Conservation (phyloP, 2,113 vertebrate genomes). For the Ctenomys sociabilis region DNA sequence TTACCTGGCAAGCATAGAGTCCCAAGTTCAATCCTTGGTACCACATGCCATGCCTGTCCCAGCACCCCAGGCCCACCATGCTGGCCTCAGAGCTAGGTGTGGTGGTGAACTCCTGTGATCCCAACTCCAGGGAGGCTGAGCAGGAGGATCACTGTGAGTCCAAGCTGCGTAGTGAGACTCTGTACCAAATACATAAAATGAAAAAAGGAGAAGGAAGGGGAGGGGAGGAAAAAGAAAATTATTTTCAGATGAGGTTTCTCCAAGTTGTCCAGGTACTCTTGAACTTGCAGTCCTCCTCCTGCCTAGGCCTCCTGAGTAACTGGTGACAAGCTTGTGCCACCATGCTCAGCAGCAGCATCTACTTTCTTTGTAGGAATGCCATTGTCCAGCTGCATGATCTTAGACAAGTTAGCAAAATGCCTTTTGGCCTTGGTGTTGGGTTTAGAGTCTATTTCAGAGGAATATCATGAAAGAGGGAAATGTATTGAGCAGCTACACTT, state of each 20-base stretch:
- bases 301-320: neutral
- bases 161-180: too few relatives aligned
- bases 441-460: constrained; percentile 87
- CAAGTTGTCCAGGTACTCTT: neutral
- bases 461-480: constrained; percentile 96
- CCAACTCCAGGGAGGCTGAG: too few relatives aligned
- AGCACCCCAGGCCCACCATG: too few relatives aligned
- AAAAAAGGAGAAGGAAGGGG: too few relatives aligned
- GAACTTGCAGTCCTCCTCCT: neutral
- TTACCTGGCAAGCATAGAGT: too few relatives aligned
- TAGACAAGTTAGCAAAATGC: neutral
- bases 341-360: neutral
- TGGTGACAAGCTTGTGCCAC: neutral
- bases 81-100: too few relatives aligned
- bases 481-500: constrained; percentile 89
- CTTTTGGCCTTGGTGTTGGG: constrained; percentile 72
- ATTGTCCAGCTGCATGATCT: neutral
- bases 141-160: too few relatives aligned
- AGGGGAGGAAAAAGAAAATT: too few relatives aligned
- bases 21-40: too few relatives aligned
- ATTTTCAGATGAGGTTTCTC: neutral
- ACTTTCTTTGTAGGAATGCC: neutral
- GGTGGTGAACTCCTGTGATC: too few relatives aligned
- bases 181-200: too few relatives aligned
- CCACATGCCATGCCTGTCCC: too few relatives aligned